Conservation (phyloP, 2,797 vertebrate species). For the Pogonophryne albipinna region DNA sequence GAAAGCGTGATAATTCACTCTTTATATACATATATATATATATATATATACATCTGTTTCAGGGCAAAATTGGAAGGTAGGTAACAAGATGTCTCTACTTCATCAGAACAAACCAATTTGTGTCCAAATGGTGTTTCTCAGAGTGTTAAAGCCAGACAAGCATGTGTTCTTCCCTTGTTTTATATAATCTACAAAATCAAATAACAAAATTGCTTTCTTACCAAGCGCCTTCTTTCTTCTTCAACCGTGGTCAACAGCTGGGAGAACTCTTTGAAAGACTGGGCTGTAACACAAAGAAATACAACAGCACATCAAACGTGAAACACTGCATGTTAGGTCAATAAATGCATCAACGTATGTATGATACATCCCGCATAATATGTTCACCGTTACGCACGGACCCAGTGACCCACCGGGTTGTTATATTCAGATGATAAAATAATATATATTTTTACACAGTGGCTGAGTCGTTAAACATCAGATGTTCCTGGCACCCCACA, state of each 20-base stretch:
- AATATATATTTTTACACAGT: constrained; percentile 27
- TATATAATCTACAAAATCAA: background rate
- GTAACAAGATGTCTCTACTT: background rate
- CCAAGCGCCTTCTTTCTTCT: constrained; percentile 94
- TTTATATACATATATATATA: background rate
- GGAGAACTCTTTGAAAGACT: constrained; percentile 96
- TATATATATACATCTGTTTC: constrained; percentile 2
- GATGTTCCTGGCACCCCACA: constrained; percentile 65
- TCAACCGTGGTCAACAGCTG: constrained; percentile 94
- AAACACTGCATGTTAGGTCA: constrained; percentile 21
- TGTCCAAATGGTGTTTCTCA: background rate
- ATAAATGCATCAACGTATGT: constrained; percentile 26
- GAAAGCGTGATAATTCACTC: background rate
- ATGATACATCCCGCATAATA: constrained; percentile 31
- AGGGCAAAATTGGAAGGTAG: background rate
- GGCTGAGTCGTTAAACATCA: constrained; percentile 65
- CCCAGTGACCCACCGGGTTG: constrained; percentile 34
- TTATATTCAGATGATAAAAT: constrained; percentile 30
- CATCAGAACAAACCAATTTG: background rate
- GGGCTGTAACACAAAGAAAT: constrained; percentile 84
- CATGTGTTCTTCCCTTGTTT: background rate
- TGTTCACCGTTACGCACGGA: constrained; percentile 36
- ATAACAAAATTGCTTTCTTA: constrained; percentile 77
- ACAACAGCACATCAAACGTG: constrained; percentile 1
- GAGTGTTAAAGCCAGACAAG: background rate